Evolutionary conservation across 2,797 vertebrate genomes (phyloP), one percentile per base, ranked within the genome.

Genomic region (Spinus olivaceus): DNA sequence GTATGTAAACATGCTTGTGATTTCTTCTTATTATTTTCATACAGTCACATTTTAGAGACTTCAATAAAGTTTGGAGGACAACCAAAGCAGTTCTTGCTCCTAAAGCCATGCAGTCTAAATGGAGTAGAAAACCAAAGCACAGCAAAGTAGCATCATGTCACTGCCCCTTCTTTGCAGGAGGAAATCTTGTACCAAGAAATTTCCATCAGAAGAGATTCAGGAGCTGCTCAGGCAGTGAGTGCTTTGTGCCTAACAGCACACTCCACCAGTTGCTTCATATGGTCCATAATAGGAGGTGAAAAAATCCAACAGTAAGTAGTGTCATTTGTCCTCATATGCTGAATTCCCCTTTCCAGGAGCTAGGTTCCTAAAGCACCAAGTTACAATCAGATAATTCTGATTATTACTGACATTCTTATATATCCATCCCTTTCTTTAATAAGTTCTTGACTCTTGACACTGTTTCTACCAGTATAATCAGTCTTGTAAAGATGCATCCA

Each of bases 11-110:
- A 82, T 82, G 70, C 77, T 67, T 87, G 44, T 87, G 77, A 91
- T 94, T 92, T 77, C 66, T 88, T 91, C 4, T 83, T 91, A 19
- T 78, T 95, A 87, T 86, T 96, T 85, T 92, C 71, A 95, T 90
- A 59, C 33, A 73, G 66, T 80, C 60, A 56, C 54, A 86, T 81
- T 92, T 81, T 41, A 90, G 59, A 94, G 69, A 81, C 81, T 79
- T 84, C 49, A 95, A 1, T 72, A 33, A 81, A 42, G 18, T 72
- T 51, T 1, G 3, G 53, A 66, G 65, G 42, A 56, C 49, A 50
- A 73, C 41, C 1, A 10, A 72, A 73, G 49, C 20, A 73, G 81
- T 56, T 39, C 33, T 49, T 79, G 18, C 32, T 86, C 37, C 30
- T 73, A 70, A 88, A 79, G 9, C 22, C 23, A 51, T 8, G 12